Percentiles rank a stretch among this genome's conserved stretches.
phyloP scores from a whole-genome alignment of 2,888 invertebrate genomes.

The Phania funesta region DNA sequence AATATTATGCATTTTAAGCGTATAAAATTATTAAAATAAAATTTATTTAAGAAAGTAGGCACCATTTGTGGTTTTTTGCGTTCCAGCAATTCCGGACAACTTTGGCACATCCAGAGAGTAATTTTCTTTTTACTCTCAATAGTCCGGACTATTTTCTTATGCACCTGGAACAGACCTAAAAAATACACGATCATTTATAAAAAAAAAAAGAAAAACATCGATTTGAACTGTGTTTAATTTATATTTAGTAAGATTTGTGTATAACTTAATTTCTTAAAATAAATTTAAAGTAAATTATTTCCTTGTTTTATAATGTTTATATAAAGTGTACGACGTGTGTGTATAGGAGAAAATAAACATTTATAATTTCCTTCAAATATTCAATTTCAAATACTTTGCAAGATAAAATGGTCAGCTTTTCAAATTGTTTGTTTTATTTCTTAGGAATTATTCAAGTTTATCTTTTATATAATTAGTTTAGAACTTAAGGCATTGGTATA shows the following conservation, averaged over 20 bases:
- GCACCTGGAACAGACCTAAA: too few species aligned
- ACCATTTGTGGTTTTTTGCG: too few species aligned
- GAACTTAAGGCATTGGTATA: conserved; percentile 77
- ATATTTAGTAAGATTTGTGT: too few species aligned
- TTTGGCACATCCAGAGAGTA: too few species aligned
- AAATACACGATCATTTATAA: too few species aligned
- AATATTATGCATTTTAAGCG: too few species aligned
- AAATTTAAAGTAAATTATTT: conserved; percentile 29
- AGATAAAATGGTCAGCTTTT: neutral
- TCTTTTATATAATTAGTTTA: conserved; percentile 36
- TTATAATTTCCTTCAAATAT: conserved; percentile 21
- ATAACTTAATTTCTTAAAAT: conserved; percentile 11
- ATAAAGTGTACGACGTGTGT: conserved; percentile 28
- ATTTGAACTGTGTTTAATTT: neutral
- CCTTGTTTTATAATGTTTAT: neutral
- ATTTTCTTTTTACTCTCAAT: too few species aligned
- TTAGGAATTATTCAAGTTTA: conserved; percentile 62
- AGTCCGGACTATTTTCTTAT: too few species aligned
- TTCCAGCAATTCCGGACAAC: too few species aligned
- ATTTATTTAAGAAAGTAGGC: too few species aligned
- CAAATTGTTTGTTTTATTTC: neutral
- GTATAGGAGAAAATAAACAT: conserved; percentile 37
- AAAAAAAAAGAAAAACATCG: conserved; percentile 18
- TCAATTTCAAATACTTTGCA: conserved; percentile 28
- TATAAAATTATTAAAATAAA: too few species aligned